Percentiles rank a stretch among this genome's conserved stretches.
Conservation (phyloP, 2,113 vertebrate species). For the Pimephales promelas region DNA sequence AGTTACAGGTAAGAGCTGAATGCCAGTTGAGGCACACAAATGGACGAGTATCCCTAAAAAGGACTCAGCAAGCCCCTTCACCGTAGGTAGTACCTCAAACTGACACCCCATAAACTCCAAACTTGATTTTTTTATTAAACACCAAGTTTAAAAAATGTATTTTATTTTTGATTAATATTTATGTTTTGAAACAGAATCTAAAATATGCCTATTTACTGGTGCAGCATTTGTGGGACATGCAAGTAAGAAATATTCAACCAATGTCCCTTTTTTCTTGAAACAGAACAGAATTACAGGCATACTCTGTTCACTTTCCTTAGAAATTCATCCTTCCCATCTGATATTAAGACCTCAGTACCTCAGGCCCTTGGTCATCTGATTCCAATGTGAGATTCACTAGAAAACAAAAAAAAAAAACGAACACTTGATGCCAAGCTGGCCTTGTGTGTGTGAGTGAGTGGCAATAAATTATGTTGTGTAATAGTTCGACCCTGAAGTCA, state of each 20-base stretch:
- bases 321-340: background rate
- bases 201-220: background rate
- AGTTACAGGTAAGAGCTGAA: too few relatives aligned
- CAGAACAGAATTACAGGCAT: background rate
- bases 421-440: slow-evolving; percentile 34
- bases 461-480: slow-evolving; percentile 39
- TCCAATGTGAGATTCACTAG: slow-evolving; percentile 44
- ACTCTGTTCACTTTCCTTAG: background rate
- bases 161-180: background rate
- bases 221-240: background rate
- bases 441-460: slow-evolving; percentile 34
- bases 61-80: too few relatives aligned
- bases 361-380: slow-evolving; percentile 50
- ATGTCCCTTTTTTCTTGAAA: background rate
- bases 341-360: slow-evolving; percentile 29
- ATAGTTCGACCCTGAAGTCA: slow-evolving; percentile 27
- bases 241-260: background rate
- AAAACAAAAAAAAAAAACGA: too few relatives aligned
- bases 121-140: too few relatives aligned
- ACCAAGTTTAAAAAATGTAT: too few relatives aligned
- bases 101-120: too few relatives aligned
- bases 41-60: too few relatives aligned
- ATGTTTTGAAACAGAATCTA: background rate
- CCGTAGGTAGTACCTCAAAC: too few relatives aligned
- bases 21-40: too few relatives aligned